Evolutionary conservation across 1,140 invertebrate species (phyloP), one percentile per base, ranked within the genome.

Genomic region (Heliconius hermathena): DNA sequence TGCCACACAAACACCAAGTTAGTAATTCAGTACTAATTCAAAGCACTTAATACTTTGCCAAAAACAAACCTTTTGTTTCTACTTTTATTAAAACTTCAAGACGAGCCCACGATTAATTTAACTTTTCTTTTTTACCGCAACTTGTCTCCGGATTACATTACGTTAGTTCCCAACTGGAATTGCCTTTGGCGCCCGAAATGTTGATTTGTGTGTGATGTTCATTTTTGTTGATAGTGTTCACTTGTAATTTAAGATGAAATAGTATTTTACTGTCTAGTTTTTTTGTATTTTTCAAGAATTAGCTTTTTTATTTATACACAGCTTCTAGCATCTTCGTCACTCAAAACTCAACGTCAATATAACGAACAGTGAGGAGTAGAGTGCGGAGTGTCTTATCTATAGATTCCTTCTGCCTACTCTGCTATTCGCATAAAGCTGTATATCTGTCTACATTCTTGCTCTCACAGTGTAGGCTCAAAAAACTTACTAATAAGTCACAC

Each of bases 61-160:
- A 71, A 73, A 73, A 78, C 22, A 73, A 77, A 29, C 60, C 71
- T 52, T 26, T 72, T 76, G 57, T 54, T 76, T 60, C 54, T 54
- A 33, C 72, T 77, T 80, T 76, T 81, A 77, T 74, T 77, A 81
- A 77, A 81, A 79, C 79, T 81, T 60, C 20, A 74, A 77, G 71
- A 77, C 77, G 75, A 46, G 41, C 29, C 74, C 66, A 20, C 75
- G 75, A 77, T 77, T 81, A 81, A 81, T 81, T 81, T 77, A 81
- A 81, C 79, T 81, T 81, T 81, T 70, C 78, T 79, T 76, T 78
- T 81, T 54, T 73, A 60, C 75, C 79, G 70, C 79, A 74, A 77
- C 76, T 73, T 54, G 79, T 81, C 72, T 76, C 70, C 52, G 76
- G 76, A 81, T 81, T 74, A 81, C 75, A 77, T 81, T 77, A 74